Percentiles rank a stretch among this genome's conserved stretches.
phyloP scores from a whole-genome alignment of 2,888 invertebrate genomes.

The Thyatira batis region DNA sequence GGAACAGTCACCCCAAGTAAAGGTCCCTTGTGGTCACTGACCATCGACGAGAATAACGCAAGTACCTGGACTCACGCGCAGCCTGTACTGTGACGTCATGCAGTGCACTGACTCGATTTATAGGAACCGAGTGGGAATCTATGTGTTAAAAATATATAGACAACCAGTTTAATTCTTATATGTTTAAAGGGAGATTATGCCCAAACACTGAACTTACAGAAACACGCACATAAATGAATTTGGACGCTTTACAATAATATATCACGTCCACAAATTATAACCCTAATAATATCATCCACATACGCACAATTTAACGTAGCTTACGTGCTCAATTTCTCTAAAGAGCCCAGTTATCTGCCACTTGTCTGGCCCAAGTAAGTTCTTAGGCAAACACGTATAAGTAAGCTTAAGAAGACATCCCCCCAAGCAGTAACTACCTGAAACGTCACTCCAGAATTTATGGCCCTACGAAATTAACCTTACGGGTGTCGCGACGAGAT shows the following conservation, averaged over 20 bases:
- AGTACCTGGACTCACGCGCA: conserved; percentile 63
- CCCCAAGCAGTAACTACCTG: conserved; percentile 25
- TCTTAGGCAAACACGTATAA: conserved; percentile 12
- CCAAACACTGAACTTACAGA: too few relatives aligned
- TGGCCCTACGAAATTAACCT: conserved; percentile 70
- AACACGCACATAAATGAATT: too few relatives aligned
- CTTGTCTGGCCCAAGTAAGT: conserved; percentile 13
- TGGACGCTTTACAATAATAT: too few relatives aligned
- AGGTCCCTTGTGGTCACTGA: conserved; percentile 78
- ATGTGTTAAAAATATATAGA: conserved; percentile 27
- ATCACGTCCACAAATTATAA: too few relatives aligned
- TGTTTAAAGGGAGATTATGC: too few relatives aligned
- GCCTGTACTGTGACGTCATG: conserved; percentile 63
- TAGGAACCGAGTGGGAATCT: conserved; percentile 33
- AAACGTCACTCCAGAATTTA: conserved; percentile 60
- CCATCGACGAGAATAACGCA: conserved; percentile 75
- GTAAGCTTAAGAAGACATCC: conserved; percentile 9
- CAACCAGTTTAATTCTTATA: too few relatives aligned
- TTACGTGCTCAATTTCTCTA: conserved; percentile 2
- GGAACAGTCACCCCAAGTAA: conserved; percentile 77
- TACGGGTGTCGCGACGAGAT: conserved; percentile 64
- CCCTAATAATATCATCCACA: background rate
- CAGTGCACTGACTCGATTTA: conserved; percentile 36
- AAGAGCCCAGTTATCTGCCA: conserved; percentile 12
- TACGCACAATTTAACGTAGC: background rate